Percentiles rank a stretch among this genome's conserved stretches.
Evolutionary conservation across 2,888 invertebrate genomes (phyloP).

Genomic region (Harmothoe impar): DNA sequence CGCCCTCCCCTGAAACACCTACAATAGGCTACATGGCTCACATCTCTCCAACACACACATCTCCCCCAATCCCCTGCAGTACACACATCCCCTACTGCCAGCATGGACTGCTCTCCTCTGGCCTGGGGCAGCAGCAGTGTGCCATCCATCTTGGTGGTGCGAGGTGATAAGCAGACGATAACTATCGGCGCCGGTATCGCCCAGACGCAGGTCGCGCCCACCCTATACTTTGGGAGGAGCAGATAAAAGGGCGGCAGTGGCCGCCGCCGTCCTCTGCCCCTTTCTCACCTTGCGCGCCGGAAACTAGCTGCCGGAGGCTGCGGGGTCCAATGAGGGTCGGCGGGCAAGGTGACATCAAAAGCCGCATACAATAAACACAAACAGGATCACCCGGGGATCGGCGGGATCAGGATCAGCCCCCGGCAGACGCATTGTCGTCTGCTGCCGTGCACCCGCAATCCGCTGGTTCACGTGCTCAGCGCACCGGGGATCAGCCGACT

Average conservation of each 20-base stretch:
- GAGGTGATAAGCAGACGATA: slow-evolving; percentile 33
- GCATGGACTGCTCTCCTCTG: background rate
- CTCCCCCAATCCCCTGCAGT: no score
- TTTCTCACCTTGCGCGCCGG: slow-evolving; percentile 42
- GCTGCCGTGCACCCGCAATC: background rate
- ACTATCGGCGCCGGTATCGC: slow-evolving; percentile 23
- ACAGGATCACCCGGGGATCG: slow-evolving; percentile 28
- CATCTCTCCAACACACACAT: background rate
- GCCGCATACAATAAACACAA: slow-evolving; percentile 9
- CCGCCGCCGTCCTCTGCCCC: background rate
- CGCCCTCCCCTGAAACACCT: no score
- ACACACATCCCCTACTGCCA: background rate
- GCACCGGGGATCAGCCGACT: background rate
- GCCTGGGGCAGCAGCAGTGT: background rate
- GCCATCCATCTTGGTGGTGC: slow-evolving; percentile 31
- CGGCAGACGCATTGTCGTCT: background rate
- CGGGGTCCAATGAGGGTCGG: slow-evolving; percentile 38
- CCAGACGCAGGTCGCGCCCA: slow-evolving; percentile 1
- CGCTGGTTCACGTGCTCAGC: background rate
- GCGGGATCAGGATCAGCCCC: background rate
- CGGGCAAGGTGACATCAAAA: slow-evolving; percentile 21
- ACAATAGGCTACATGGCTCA: no score
- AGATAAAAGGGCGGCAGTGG: slow-evolving; percentile 8
- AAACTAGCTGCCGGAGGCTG: slow-evolving; percentile 24
- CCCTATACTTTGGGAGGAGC: slow-evolving; percentile 14